These are phyloP conservation scores for Macrotus californicus DNA, from an alignment of 2,113 vertebrate species.

Conservation along the genomic window DNA sequence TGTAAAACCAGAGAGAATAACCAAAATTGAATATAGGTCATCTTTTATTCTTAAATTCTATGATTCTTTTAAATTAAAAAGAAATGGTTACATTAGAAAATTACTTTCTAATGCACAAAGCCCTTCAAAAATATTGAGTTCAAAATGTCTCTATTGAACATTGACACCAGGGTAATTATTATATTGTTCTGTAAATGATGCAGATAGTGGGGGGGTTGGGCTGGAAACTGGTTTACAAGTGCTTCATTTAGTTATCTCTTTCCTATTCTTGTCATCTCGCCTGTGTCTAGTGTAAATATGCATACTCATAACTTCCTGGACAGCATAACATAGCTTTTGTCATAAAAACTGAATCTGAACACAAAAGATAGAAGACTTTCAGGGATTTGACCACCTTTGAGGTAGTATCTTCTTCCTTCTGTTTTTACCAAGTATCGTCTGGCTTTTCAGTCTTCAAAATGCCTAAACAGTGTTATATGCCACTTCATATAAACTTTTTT, in stretches of 20 bases:
- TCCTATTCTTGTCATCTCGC: neutral
- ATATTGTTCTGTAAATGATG: neutral
- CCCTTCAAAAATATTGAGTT: neutral
- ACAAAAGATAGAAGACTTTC: neutral
- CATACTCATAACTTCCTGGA: neutral
- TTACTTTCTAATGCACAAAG: constrained; percentile 1
- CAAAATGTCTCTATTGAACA: neutral
- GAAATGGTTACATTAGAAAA: neutral
- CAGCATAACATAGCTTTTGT: neutral
- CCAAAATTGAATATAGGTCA: neutral
- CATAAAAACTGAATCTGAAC: neutral
- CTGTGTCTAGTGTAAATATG: neutral
- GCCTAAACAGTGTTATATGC: neutral
- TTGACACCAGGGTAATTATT: neutral
- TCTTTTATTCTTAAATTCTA: neutral
- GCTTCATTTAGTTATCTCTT: neutral
- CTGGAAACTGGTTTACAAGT: neutral
- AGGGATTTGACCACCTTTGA: neutral
- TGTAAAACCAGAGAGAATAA: neutral
- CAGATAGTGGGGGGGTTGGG: neutral
- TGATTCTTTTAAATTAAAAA: neutral
- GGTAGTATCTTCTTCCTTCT: neutral
- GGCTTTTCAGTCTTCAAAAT: neutral
- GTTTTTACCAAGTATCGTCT: neutral
- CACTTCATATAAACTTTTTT: neutral